Base-by-base conservation (phyloP, 2,113 vertebrate species). In the Sorex fumeus region DNA sequence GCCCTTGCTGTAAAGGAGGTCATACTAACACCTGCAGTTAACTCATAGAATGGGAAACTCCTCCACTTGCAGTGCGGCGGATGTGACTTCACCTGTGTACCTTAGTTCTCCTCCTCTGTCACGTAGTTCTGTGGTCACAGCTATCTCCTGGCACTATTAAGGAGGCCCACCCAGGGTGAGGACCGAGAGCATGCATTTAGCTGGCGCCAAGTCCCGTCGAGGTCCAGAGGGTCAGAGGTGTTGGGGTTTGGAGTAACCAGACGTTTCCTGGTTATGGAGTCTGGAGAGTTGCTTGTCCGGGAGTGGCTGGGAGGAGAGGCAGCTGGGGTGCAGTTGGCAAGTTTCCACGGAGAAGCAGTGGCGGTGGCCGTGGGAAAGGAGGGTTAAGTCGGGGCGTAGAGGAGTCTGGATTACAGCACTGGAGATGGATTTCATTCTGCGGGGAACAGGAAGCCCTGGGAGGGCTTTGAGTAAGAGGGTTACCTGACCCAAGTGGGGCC, bases 341-440 rank as follows among this genome's bases (percentile, higher is more conserved):
- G 5, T 45, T 78, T 74, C 71, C n/a, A 1, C 4, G 10, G 64
- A 69, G 45, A 84, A 1, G 25, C 3, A 15, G 34, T 6, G n/a
- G 36, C 4, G 30, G 34, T 15, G 34, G n/a, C 32, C 78, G 12
- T 19, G 34, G 11, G 30, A 47, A 11, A 1, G 47, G 47, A 72
- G 18, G 30, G 60, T 45, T 32, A 45, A 88, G 72, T 74, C 82
- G 79, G 0, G 12, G 64, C 30, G 34, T 28, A 25, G 45, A 45
- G 81, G 36, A 69, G n/a, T 71, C 71, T 74, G 28, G 76, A 34
- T 57, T 32, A 8, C 25, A 28, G 86, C 19, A 62, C 69, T 11
- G 1, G 62, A 72, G 91, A 74, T 84, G 67, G 45, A 62, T 43
- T 45, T 85, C 28, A 60, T 77, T 74, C 91, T 78, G 71, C 40